phyloP scores from a whole-genome alignment of 2,888 invertebrate species.

The Tetropium fuscum region DNA sequence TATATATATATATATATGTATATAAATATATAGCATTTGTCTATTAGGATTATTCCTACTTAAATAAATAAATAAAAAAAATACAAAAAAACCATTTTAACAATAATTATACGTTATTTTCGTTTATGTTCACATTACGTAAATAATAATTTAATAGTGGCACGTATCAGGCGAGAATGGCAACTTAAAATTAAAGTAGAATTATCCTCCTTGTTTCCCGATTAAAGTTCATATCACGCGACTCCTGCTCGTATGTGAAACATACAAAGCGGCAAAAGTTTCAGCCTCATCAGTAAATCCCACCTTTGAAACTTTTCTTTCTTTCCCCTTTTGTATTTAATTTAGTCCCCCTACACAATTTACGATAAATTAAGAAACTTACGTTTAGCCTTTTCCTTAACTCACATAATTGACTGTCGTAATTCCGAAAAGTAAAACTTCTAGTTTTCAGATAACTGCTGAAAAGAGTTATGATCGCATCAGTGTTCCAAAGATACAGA shows the following conservation, averaged over 20 bases:
- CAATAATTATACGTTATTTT: no score
- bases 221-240: constrained; percentile 9
- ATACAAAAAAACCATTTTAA: no score
- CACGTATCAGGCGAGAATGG: no score
- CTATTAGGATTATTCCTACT: no score
- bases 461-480: constrained; percentile 15
- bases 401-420: constrained; percentile 11
- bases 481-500: constrained; percentile 7
- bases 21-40: no score
- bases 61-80: no score
- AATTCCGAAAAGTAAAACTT: constrained; percentile 17
- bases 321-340: constrained; percentile 19
- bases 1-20: no score
- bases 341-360: constrained; percentile 11
- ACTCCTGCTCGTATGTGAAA: constrained; percentile 1
- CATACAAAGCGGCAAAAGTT: constrained; percentile 11
- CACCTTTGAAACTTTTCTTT: constrained; percentile 9
- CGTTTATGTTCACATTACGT: no score
- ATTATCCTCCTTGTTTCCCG: background rate
- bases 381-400: constrained; percentile 9
- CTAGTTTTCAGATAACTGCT: constrained; percentile 12
- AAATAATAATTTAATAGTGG: no score
- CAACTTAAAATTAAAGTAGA: constrained; percentile 1
- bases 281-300: background rate
- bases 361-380: constrained; percentile 23